A percentile compares a stretch with the other conserved stretches of the same genome.
These are phyloP conservation scores for Synanceia verrucosa DNA, from an alignment of 2,797 vertebrate species.

Conservation along the genomic window DNA sequence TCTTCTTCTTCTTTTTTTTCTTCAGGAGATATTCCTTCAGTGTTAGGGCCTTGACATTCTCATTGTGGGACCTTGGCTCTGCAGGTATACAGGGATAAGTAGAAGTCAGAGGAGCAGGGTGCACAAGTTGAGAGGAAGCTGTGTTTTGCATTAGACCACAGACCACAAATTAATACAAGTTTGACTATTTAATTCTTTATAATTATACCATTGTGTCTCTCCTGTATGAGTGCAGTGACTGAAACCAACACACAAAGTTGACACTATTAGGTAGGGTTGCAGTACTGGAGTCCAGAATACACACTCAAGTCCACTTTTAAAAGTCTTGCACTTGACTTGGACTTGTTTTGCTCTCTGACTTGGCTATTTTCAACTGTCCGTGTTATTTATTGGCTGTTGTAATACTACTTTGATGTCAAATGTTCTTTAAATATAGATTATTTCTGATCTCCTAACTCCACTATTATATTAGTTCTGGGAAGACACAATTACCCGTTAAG, in stretches of 20 bases:
- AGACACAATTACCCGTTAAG: too few species aligned
- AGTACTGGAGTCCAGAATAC: too few species aligned
- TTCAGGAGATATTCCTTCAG: constrained; percentile 89
- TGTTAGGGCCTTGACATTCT: constrained; percentile 89
- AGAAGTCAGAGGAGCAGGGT: constrained; percentile 2
- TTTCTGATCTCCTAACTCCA: too few species aligned
- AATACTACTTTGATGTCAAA: too few species aligned
- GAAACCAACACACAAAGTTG: neutral
- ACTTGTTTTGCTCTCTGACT: too few species aligned
- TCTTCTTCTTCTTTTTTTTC: constrained; percentile 96
- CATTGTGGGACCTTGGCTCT: constrained; percentile 85
- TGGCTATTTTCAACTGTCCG: too few species aligned
- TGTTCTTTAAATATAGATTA: too few species aligned
- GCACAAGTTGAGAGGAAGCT: neutral
- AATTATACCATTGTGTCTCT: too few species aligned
- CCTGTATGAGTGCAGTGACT: neutral
- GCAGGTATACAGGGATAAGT: neutral
- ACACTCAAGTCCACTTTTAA: too few species aligned
- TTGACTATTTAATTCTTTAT: neutral
- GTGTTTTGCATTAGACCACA: neutral
- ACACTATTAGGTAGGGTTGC: neutral
- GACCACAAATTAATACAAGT: neutral
- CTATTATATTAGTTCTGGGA: too few species aligned
- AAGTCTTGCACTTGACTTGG: too few species aligned
- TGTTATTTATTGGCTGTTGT: too few species aligned